Evolutionary conservation across 35 echinoderm and acorn worm species (phyloP), one percentile per base, ranked within the genome.

Genomic region (Stichopus chloronotus): DNA sequence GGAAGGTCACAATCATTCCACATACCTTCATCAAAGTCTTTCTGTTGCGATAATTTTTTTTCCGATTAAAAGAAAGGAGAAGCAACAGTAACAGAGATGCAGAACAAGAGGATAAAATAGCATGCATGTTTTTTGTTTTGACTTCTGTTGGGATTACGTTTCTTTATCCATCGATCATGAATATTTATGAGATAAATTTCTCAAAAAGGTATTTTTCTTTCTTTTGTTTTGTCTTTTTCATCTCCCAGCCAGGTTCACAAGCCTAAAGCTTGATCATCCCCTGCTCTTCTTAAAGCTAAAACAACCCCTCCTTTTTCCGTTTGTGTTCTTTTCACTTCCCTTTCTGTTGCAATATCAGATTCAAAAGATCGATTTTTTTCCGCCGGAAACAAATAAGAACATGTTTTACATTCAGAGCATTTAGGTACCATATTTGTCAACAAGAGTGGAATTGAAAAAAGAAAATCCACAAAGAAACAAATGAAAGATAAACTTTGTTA

Each of bases 171-270:
- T 74, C 19, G 5, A 85, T 85, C 82, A 59, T 85, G 82, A 85
- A 74, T 74, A 74, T 74, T 74, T 74, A 74, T 21, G 22, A 43
- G 30, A 74, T 21, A 74, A 74, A 74, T 58, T 85, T 85, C 82
- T 85, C 55, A 85, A 85, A 81, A 85, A 85, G 52, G 17, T 57
- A 6, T 58, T 74, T 85, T 85, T 58, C 55, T 85, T 85, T 58
- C 55, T 85, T 85, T 85, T 57, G 53, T 85, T 85, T 85, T 85
- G 82, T 85, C 82, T 85, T 82, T 53, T 85, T 85, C 82, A 85
- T 74, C 56, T 59, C 55, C 82, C 1, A n/a, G 17, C 69, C 57
- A 85, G 82, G 56, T 85, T 58, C 82, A 85, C 82, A 85, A 57
- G 55, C 82, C 82, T 58, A 16, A 85, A 59, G 82, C 82, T 85